Evolutionary conservation across 2,888 invertebrate genomes (phyloP), one percentile per base, ranked within the genome.

Genomic region (Tortricodes alternella): DNA sequence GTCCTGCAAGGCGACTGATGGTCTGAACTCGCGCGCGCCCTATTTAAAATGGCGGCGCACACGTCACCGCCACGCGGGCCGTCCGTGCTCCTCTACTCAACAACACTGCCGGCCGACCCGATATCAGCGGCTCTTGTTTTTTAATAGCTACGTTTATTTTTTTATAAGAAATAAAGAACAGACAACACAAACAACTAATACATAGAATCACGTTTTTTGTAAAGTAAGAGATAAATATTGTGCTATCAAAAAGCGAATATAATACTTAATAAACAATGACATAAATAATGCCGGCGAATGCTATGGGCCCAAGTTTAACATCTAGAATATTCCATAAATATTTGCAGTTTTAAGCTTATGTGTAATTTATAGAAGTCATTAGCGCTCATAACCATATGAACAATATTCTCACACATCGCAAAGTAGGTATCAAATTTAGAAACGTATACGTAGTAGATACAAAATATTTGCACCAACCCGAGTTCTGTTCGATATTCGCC

Each of bases 1-100:
- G 82, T 84, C 76, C 81, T 75, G 70, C 70, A 78, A 78, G 89
- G 93, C 93, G 93, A 92, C 93, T 93, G 92, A 86, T 87, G 90
- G 93, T 93, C 93, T 93, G 89, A 83, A 82, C 83, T 80, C 76
- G 83, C 83, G 84, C 77, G 70, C 85, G 85, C 74, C 85, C 86
- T 84, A 88, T 90, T 79, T 90, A 89, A 89, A 83, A 85, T 83
- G 85, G 83, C 83, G 78, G 81, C 74, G 78, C 75, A 76, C 84
- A 85, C 88, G 87, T 86, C 89, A 88, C 66, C 79, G 74, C 82
- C 89, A 88, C 89, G 89, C 89, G 83, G 73, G 62, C 63, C 73
- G 70, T 60, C 79, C 89, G 85, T 89, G 89, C 81, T 82, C 83
- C 85, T 80, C 82, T 78, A 79, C 83, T 78, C 78, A 46, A 68